Evolutionary conservation across 2,797 vertebrate genomes (phyloP).

Genomic region (Notolabrus celidotus): DNA sequence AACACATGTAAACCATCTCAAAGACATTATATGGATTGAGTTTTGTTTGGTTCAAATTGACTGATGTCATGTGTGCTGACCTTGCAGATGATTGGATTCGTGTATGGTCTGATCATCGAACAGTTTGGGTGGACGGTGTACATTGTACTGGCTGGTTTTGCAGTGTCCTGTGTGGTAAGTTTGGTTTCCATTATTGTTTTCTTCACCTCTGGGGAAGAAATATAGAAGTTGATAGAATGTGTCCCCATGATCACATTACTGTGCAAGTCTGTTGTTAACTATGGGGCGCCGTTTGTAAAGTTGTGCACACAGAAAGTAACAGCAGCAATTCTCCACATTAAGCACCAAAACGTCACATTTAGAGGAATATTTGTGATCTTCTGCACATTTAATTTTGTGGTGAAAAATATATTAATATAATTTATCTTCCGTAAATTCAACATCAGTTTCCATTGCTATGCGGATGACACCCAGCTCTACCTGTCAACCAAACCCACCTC

Average conservation of each 20-base stretch:
- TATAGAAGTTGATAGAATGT: background rate
- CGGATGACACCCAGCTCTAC: too few species aligned
- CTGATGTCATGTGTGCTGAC: constrained; percentile 21
- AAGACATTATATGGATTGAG: rapidly evolving
- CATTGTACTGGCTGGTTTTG: constrained; percentile 94
- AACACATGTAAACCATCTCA: background rate
- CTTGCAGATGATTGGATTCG: constrained; percentile 92
- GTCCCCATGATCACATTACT: background rate
- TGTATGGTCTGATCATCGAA: constrained; percentile 93
- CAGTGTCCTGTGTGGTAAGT: constrained; percentile 94
- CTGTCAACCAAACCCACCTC: too few species aligned
- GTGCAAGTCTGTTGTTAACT: too few species aligned
- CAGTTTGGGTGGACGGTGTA: constrained; percentile 99
- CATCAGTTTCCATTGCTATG: too few species aligned
- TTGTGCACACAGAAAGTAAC: too few species aligned
- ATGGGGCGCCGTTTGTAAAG: too few species aligned
- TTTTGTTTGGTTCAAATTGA: background rate
- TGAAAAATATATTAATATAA: too few species aligned
- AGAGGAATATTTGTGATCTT: too few species aligned
- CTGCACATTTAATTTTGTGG: too few species aligned
- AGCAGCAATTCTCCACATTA: too few species aligned
- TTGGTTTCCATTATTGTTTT: background rate
- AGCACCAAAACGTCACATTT: too few species aligned
- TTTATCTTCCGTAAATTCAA: too few species aligned
- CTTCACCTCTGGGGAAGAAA: background rate